Conservation (phyloP, 2,797 vertebrate species). For the Mycteria americana region DNA sequence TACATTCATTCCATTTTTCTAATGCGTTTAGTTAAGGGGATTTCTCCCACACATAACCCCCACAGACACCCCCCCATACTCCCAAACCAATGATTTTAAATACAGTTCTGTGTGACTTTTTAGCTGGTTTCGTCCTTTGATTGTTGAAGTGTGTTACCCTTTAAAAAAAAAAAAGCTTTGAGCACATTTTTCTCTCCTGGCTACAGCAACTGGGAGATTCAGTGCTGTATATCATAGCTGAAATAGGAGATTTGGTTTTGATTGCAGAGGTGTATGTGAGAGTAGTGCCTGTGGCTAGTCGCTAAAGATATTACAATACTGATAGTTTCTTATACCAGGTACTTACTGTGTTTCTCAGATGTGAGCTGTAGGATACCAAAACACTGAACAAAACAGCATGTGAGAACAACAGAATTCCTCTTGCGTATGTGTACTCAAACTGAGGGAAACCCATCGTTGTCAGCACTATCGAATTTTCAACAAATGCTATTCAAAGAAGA, state of each 20-base stretch:
- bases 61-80: background rate
- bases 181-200: conserved; percentile 40
- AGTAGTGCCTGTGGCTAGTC: background rate
- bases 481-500: background rate
- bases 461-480: background rate
- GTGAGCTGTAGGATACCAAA: background rate
- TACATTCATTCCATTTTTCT: conserved; percentile 62
- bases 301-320: background rate
- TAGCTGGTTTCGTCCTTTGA: conserved; percentile 40
- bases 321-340: background rate
- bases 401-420: background rate
- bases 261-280: background rate
- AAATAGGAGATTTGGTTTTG: background rate
- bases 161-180: background rate
- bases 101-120: conserved; percentile 20
- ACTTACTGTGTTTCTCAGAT: background rate
- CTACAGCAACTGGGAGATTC: background rate
- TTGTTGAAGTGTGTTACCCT: conserved; percentile 40
- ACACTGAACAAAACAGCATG: background rate
- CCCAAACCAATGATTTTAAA: conserved; percentile 36
- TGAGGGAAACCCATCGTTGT: background rate
- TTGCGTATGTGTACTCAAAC: background rate
- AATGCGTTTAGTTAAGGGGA: conserved; percentile 59
- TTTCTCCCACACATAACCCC: conserved; percentile 21
- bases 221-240: background rate